Evolutionary conservation across 2,888 invertebrate genomes (phyloP), one percentile per base, ranked within the genome.

Genomic region (Drosophila nr. medialis): DNA sequence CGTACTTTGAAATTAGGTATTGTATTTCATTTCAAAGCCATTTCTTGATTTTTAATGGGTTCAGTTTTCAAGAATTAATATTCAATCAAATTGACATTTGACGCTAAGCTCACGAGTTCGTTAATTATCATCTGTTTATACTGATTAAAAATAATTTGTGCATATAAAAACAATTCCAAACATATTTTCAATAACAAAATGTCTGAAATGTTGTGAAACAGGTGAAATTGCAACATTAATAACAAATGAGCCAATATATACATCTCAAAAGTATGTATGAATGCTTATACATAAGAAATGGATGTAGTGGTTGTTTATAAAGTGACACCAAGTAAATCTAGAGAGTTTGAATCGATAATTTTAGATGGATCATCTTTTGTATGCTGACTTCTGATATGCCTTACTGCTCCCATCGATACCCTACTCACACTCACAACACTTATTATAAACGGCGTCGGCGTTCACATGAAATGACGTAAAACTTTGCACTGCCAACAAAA

Each of bases 401-500:
- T 18, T 2, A 38, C 8, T 24, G 15, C 54, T 13, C 29, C 21
- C n/a, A 21, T 5, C 15, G 42, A 68, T 76, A 74, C 83, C 82
- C 85, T 82, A 67, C 77, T 68, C 58, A 63, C 56, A 65, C 48
- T 64, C 59, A 65, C 59, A 76, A 45, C 56, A 64, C 67, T 81
- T 64, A 79, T 68, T 77, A 76, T 36, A 71, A 73, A 70, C 62
- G 56, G 27, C 60, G 38, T 32, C 59, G 64, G 24, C 55, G 75
- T 54, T 69, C 72, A 53, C 56, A 65, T 58, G 63, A 83, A 75
- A 75, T 86, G 86, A 86, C 85, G 85, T 89, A 85, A 85, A 84
- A 72, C 72, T 79, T 72, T 70, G 77, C 86, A 88, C 69, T 49
- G 60, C 73, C 85, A 72, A 86, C 77, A 78, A 73, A 85, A 87